Conservation (phyloP, 1,140 invertebrate genomes). For the Drosophila hydei region DNA sequence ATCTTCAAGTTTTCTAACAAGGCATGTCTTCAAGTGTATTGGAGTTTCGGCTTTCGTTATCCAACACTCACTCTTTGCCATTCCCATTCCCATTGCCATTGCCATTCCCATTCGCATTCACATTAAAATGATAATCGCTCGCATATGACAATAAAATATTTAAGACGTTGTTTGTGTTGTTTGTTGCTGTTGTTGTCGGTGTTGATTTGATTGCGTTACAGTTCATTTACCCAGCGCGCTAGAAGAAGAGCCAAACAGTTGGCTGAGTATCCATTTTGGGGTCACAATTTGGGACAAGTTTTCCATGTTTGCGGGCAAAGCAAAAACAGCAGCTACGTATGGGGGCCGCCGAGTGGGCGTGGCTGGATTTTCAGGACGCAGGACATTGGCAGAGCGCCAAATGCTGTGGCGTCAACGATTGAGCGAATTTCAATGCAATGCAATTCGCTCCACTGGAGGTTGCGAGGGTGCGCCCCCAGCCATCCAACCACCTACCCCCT, state of each 20-base stretch:
- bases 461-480: constrained; percentile 32
- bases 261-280: constrained; percentile 31
- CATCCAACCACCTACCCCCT: too few relatives aligned
- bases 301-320: constrained; percentile 12
- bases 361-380: neutral
- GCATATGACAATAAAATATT: constrained; percentile 69
- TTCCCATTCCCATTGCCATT: neutral
- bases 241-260: neutral
- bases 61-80: constrained; percentile 10
- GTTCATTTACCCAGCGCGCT: constrained; percentile 74
- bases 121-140: constrained; percentile 40
- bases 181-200: constrained; percentile 43
- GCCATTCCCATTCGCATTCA: constrained; percentile 7
- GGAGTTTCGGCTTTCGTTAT: neutral
- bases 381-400: constrained; percentile 68
- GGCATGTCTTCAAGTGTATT: neutral
- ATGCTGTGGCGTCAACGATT: constrained; percentile 56
- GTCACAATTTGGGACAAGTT: constrained; percentile 37
- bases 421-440: constrained; percentile 81
- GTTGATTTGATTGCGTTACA: constrained; percentile 83
- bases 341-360: neutral
- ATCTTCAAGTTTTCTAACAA: too few relatives aligned
- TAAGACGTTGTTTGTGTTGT: constrained; percentile 59
- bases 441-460: constrained; percentile 62
- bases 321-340: neutral